Base-by-base conservation (phyloP, 2,797 vertebrate species). In the Anniella stebbinsi region DNA sequence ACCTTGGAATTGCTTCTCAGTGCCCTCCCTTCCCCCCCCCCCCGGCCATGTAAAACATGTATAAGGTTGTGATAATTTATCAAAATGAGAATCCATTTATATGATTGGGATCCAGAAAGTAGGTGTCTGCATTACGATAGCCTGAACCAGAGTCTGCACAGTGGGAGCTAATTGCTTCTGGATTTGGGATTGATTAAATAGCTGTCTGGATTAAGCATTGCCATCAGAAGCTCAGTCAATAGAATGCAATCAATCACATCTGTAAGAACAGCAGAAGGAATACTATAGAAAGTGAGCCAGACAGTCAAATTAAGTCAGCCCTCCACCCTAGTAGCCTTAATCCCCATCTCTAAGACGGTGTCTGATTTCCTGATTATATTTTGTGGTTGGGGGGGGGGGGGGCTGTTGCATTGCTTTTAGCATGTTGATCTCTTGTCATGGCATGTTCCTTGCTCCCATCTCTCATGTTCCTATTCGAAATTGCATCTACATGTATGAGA, bases 291-390 rank as follows among this genome's bases (percentile, higher is more conserved):
- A 83, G 67, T 67, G 73, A 91, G 77, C 63, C 66, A 83, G 72
- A 84, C 63, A 87, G 73, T 84, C 80, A 91, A 87, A 87, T 87
- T 87, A 78, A 91, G 30, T 67, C 72, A n/a, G 48, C 45, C 51
- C 30, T 54, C 23, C 60, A 25, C 18, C 10, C 25, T 60, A 41
- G 45, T 70, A n/a, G 36, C 30, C 28, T 38, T 87, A 90, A 87
- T 77, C 86, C 30, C 88, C 75, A 38, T 60, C 78, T 54, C 66
- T 86, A 85, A 80, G 63, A 36, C 83, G 41, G 6, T 57, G 88
- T 78, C 83, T 86, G 67, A 72, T 70, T 54, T 89, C 30, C 28
- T 89, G 60, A 60, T 70, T 60, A 60, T 80, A 84, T 80, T 89
- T 72, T 18, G 33, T 80, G 11, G 76, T 13, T 80, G 13, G 45